Percentiles rank a stretch among this genome's conserved stretches.
Evolutionary conservation across 2,888 invertebrate species (phyloP).

Genomic region (Heliothis peltigera): DNA sequence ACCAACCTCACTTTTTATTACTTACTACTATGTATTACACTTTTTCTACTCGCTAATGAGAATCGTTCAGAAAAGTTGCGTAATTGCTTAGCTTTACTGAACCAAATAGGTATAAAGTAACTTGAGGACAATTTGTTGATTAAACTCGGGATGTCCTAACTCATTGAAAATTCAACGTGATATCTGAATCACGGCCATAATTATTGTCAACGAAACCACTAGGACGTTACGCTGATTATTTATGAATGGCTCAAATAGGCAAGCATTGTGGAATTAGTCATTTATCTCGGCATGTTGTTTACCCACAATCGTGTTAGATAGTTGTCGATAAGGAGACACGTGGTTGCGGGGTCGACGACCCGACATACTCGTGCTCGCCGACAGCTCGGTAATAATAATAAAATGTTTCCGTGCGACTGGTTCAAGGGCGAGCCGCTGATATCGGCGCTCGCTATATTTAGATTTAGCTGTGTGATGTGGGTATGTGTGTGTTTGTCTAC

Average conservation of each 20-base stretch:
- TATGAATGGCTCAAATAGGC: conserved; percentile 86
- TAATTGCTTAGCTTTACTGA: conserved; percentile 11
- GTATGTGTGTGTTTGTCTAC: conserved; percentile 78
- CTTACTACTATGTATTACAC: too few species aligned
- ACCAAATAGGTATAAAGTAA: conserved; percentile 23
- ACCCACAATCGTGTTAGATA: conserved; percentile 90
- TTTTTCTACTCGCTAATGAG: conserved; percentile 14
- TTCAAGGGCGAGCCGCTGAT: conserved; percentile 90
- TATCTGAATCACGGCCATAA: conserved; percentile 62
- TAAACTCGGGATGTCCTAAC: conserved; percentile 51
- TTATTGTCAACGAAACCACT: conserved; percentile 76
- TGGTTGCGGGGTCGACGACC: conserved; percentile 89
- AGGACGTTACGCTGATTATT: conserved; percentile 84
- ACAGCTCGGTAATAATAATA: conserved; percentile 90
- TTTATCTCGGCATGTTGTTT: conserved; percentile 89
- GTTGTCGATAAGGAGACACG: conserved; percentile 90
- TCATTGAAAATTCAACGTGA: conserved; percentile 64
- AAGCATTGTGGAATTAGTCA: conserved; percentile 88
- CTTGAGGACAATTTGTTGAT: conserved; percentile 37
- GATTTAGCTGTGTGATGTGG: conserved; percentile 88
- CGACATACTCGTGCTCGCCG: conserved; percentile 89
- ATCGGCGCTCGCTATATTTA: conserved; percentile 90
- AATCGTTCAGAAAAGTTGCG: conserved; percentile 33
- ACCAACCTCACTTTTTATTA: conserved; percentile 4
- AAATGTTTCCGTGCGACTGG: conserved; percentile 90